phyloP scores from a whole-genome alignment of 1,140 invertebrate genomes.

The Drosophila yakuba region DNA sequence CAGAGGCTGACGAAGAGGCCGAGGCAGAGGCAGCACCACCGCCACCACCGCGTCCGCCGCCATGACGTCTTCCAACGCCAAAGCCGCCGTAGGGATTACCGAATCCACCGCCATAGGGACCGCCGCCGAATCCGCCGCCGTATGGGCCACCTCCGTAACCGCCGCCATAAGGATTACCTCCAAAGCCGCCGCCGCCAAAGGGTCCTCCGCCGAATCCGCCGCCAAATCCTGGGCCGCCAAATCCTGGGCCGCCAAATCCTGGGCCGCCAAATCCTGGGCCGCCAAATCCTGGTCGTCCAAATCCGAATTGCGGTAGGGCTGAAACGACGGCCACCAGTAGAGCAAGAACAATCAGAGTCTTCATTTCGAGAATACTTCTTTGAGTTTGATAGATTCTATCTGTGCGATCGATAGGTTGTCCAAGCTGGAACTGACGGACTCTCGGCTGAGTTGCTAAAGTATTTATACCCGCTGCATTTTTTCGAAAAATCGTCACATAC shows the following conservation, averaged over 20 bases:
- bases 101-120: slow-evolving; percentile 16
- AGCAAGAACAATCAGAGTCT: slow-evolving; percentile 59
- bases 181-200: slow-evolving; percentile 6
- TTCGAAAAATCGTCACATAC: slow-evolving; percentile 13
- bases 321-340: slow-evolving; percentile 45
- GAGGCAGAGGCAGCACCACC: slow-evolving; percentile 33
- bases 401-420: slow-evolving; percentile 28
- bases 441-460: slow-evolving; percentile 24
- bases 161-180: slow-evolving; percentile 13
- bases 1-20: slow-evolving; percentile 13
- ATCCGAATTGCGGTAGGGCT: slow-evolving; percentile 55
- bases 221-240: slow-evolving; percentile 15
- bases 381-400: slow-evolving; percentile 1
- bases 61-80: slow-evolving; percentile 3
- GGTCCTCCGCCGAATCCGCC: slow-evolving; percentile 28
- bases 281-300: slow-evolving; percentile 31
- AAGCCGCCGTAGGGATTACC: too few relatives aligned
- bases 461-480: slow-evolving; percentile 56
- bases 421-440: slow-evolving; percentile 57
- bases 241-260: slow-evolving; percentile 15
- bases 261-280: slow-evolving; percentile 21
- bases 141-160: slow-evolving; percentile 3
- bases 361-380: slow-evolving; percentile 47
- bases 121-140: slow-evolving; percentile 18
- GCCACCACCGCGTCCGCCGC: slow-evolving; percentile 18